Evolutionary conservation across 2,888 invertebrate genomes (phyloP).

Genomic region (Adela reaumurella): DNA sequence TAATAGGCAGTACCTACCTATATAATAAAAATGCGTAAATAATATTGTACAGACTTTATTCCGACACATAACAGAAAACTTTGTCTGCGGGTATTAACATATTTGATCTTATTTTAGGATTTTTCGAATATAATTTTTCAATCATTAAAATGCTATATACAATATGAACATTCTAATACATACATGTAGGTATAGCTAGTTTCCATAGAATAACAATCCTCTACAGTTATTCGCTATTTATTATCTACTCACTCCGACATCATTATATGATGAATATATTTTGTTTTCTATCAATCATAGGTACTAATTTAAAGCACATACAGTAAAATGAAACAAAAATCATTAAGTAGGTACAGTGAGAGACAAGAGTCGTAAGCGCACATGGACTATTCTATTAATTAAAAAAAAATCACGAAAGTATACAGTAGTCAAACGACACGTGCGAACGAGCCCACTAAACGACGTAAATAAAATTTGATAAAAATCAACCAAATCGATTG

Average conservation of each 20-base stretch:
- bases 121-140: background rate
- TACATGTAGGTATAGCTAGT: background rate
- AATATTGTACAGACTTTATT: constrained; percentile 49
- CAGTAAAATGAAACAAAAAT: background rate
- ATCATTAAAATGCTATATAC: background rate
- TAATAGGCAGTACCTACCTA: too few species aligned
- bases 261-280: background rate
- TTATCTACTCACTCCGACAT: background rate
- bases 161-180: background rate
- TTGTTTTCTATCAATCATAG: background rate
- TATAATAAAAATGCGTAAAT: background rate
- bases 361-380: too few species aligned
- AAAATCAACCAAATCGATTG: too few species aligned
- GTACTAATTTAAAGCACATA: background rate
- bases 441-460: too few species aligned
- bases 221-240: background rate
- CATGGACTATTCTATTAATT: too few species aligned
- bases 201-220: background rate
- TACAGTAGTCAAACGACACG: too few species aligned
- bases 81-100: background rate
- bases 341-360: too few species aligned
- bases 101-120: background rate
- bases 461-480: too few species aligned
- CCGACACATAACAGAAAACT: constrained; percentile 15
- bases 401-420: too few species aligned